These are phyloP conservation scores for Maconellicoccus hirsutus DNA, from an alignment of 1,140 invertebrate genomes.

Conservation along the genomic window DNA sequence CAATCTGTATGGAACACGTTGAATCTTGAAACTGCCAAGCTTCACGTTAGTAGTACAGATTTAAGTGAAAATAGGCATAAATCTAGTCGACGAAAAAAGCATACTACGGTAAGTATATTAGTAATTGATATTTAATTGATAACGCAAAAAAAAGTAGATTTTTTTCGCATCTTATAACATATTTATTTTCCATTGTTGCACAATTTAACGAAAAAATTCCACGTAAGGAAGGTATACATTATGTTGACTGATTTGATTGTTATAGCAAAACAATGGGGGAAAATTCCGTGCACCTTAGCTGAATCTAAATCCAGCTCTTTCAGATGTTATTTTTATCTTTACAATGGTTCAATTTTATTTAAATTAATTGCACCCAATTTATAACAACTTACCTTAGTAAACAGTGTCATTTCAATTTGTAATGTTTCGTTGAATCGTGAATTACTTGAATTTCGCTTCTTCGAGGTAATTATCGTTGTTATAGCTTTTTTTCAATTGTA, in stretches of 20 bases:
- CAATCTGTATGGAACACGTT: constrained; percentile 16
- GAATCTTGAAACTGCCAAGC: constrained; percentile 6
- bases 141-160: no score
- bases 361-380: background rate
- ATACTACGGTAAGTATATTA: background rate
- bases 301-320: background rate
- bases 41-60: background rate
- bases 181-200: no score
- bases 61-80: constrained; percentile 2
- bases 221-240: no score
- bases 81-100: constrained; percentile 10
- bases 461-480: no score
- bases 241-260: no score
- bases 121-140: no score
- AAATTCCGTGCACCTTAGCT: background rate
- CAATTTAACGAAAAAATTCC: no score
- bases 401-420: background rate
- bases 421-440: background rate
- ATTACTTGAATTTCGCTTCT: no score
- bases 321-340: background rate
- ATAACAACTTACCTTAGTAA: background rate
- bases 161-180: no score
- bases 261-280: no score
- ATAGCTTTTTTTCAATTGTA: no score
- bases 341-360: background rate